Conservation (phyloP, 2,888 invertebrate genomes). For the Cremastobaeus sp. region DNA sequence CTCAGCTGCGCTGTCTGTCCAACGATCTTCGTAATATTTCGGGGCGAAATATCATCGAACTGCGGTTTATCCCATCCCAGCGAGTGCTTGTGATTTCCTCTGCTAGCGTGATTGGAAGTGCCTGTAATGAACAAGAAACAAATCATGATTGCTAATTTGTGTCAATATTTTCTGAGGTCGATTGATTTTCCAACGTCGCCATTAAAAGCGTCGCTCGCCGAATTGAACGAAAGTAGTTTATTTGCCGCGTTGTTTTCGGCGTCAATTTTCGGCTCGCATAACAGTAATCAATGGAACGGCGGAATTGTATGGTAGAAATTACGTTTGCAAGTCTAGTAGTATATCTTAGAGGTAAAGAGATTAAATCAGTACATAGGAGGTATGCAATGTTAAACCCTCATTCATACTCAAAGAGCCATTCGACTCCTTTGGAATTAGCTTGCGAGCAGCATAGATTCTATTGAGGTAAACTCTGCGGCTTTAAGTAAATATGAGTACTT, state of each 20-base stretch:
- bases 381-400: constrained; percentile 32
- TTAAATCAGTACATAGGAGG: constrained; percentile 36
- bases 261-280: not conserved
- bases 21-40: constrained; percentile 90
- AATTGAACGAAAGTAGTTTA: not conserved
- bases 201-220: not conserved
- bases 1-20: constrained; percentile 89
- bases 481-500: constrained; percentile 33
- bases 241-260: not conserved
- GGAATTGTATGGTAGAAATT: constrained; percentile 26
- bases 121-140: constrained; percentile 60
- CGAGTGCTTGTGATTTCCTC: constrained; percentile 74
- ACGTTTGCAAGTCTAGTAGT: constrained; percentile 30
- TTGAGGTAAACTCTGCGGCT: constrained; percentile 22
- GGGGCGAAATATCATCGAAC: constrained; percentile 90
- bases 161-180: not conserved
- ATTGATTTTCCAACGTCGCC: too few relatives aligned
- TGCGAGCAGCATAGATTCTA: constrained; percentile 28
- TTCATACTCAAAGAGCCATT: constrained; percentile 45
- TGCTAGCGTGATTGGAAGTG: constrained; percentile 75
- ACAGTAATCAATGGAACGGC: not conserved
- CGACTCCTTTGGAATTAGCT: constrained; percentile 38
- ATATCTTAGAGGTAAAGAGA: constrained; percentile 48
- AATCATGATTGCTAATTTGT: not conserved
- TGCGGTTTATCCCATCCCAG: constrained; percentile 84